These are phyloP conservation scores for Drosophila niveifrons DNA, from an alignment of 2,888 invertebrate genomes.

Conservation along the genomic window DNA sequence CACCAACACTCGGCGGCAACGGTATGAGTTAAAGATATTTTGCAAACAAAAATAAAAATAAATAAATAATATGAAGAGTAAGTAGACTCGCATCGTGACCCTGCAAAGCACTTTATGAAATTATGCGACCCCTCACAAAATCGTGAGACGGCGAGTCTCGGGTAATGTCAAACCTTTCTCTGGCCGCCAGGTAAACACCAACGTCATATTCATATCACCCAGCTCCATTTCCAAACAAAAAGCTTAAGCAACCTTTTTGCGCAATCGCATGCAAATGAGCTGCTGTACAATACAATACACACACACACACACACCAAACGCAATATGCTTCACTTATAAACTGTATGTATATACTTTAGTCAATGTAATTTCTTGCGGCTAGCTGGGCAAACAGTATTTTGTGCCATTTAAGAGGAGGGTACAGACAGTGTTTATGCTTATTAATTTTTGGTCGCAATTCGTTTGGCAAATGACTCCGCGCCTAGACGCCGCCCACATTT, in stretches of 20 bases:
- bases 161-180: slow-evolving; percentile 58
- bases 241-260: slow-evolving; percentile 34
- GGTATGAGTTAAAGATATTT: slow-evolving; percentile 18
- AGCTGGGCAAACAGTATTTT: slow-evolving; percentile 37
- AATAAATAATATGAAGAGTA: slow-evolving; percentile 42
- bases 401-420: slow-evolving; percentile 3
- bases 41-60: slow-evolving; percentile 34
- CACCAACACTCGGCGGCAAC: slow-evolving; percentile 25
- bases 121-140: slow-evolving; percentile 39
- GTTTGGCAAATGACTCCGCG: slow-evolving; percentile 27
- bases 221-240: too few relatives aligned
- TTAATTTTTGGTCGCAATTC: slow-evolving; percentile 68
- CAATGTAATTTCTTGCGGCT: slow-evolving; percentile 57
- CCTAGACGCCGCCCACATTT: slow-evolving; percentile 49
- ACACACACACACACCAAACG: neutral
- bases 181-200: slow-evolving; percentile 40
- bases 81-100: slow-evolving; percentile 29
- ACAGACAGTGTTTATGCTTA: slow-evolving; percentile 72
- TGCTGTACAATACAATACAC: slow-evolving; percentile 36
- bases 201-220: slow-evolving; percentile 10
- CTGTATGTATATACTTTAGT: slow-evolving; percentile 14
- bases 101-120: slow-evolving; percentile 47
- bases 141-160: slow-evolving; percentile 9
- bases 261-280: slow-evolving; percentile 72
- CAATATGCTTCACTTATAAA: slow-evolving; percentile 53